phyloP scores from a whole-genome alignment of 2,888 invertebrate species.

The Lycaena phlaeas region DNA sequence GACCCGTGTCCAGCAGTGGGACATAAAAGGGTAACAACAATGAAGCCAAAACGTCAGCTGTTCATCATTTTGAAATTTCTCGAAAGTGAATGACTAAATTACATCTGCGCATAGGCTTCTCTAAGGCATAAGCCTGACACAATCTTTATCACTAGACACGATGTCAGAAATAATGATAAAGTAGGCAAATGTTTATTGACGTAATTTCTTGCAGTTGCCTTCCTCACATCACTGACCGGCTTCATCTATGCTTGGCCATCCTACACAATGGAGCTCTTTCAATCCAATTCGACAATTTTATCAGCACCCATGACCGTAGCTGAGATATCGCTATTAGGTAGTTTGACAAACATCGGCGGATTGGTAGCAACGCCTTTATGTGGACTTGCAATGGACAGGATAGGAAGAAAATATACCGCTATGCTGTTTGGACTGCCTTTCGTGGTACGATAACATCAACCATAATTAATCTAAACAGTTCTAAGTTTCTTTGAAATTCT shows the following conservation, averaged over 20 bases:
- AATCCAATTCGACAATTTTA: conserved; percentile 46
- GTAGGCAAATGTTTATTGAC: no score
- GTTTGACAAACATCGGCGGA: conserved; percentile 47
- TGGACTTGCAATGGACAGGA: conserved; percentile 38
- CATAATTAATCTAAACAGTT: no score
- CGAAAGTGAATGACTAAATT: no score
- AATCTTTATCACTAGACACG: no score
- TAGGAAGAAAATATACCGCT: conserved; percentile 52
- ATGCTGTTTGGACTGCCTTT: conserved; percentile 51
- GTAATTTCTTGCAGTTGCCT: conserved; percentile 37
- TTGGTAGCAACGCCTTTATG: conserved; percentile 47
- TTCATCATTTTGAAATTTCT: no score
- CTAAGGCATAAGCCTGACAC: no score
- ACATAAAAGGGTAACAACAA: no score
- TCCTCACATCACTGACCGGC: conserved; percentile 43
- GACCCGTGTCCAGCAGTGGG: no score
- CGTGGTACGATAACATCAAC: conserved; percentile 53
- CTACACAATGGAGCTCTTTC: conserved; percentile 43
- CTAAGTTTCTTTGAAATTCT: no score
- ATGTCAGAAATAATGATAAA: no score
- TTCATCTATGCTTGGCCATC: conserved; percentile 57
- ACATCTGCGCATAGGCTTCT: no score
- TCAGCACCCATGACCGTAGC: conserved; percentile 38
- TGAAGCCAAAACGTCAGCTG: no score
- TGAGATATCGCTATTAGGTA: conserved; percentile 50